Evolutionary conservation across 2,888 invertebrate species (phyloP).

Genomic region (Panorpa germanica): DNA sequence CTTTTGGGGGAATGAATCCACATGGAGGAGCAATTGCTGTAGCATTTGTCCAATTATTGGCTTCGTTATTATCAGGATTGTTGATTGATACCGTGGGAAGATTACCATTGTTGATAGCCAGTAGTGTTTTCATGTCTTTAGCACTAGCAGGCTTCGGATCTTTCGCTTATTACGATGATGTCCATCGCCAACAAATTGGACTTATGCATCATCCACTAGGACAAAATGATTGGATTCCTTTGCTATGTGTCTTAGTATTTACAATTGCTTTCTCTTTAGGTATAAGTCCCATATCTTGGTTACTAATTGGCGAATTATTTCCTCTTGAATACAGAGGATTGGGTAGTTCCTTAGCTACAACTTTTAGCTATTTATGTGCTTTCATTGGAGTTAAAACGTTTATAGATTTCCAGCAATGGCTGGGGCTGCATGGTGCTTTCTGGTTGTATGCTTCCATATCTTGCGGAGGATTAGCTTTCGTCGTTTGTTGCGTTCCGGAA

Average conservation of each 20-base stretch:
- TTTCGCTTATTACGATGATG: slow-evolving; percentile 63
- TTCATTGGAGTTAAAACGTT: slow-evolving; percentile 76
- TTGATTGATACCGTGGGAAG: slow-evolving; percentile 76
- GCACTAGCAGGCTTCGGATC: slow-evolving; percentile 74
- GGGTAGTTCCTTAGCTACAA: slow-evolving; percentile 71
- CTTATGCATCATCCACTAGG: too few relatives aligned
- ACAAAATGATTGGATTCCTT: slow-evolving; percentile 63
- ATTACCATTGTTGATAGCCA: slow-evolving; percentile 63
- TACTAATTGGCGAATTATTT: slow-evolving; percentile 67
- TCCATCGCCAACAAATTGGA: slow-evolving; percentile 29
- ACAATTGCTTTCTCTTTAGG: slow-evolving; percentile 75
- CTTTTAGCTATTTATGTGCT: slow-evolving; percentile 72
- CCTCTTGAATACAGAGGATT: slow-evolving; percentile 69
- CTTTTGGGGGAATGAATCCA: slow-evolving; percentile 63
- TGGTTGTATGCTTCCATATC: slow-evolving; percentile 76
- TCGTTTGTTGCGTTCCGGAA: slow-evolving; percentile 74
- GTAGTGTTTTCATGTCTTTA: slow-evolving; percentile 68
- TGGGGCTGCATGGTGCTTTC: slow-evolving; percentile 69
- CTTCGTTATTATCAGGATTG: slow-evolving; percentile 61
- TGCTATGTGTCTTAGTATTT: slow-evolving; percentile 65
- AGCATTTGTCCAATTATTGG: slow-evolving; percentile 68
- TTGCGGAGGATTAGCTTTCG: slow-evolving; percentile 63
- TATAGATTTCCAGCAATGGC: slow-evolving; percentile 55
- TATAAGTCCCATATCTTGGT: slow-evolving; percentile 75
- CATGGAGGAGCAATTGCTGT: slow-evolving; percentile 73